Base-by-base conservation (phyloP, 2,888 invertebrate genomes). In the Amphipoea lucens region DNA sequence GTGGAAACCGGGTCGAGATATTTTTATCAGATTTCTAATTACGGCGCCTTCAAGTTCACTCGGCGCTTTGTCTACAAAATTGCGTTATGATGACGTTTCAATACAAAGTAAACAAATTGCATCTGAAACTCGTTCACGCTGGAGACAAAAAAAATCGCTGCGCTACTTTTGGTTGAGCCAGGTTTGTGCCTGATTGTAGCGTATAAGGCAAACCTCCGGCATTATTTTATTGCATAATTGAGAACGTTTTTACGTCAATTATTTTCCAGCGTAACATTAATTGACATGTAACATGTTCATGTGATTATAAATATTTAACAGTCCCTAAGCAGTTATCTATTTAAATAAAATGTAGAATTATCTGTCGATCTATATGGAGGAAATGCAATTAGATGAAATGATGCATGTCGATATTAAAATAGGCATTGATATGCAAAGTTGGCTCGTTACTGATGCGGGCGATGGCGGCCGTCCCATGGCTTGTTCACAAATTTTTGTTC, bases 351-450 rank as follows among this genome's bases (percentile, higher is more conserved):
- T 86, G 86, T 86, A 9, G 82, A 81, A 82, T 78, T 93, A 94
- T 92, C 91, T 89, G 87, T 87, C 87, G 91, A 90, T 88, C 90
- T 87, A 88, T 91, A 93, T 94, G 93, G 93, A 95, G 96, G 95
- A 95, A 96, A 95, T 95, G 95, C 94, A 96, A 96, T 96, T 95
- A 96, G 95, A 96, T 94, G 93, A 94, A 96, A 96, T 96, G 96
- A 95, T 95, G 96, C 96, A 94, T 96, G 96, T 95, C 96, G 94
- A 95, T 95, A 96, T 95, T 95, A 95, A 96, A 96, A 95, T 93
- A 94, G 92, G 87, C 93, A 97, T 96, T 96, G 95, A 96, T 96
- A 97, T 97, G 96, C 94, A 96, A 96, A 96, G 94, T 93, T 89
- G 91, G 82, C 89, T 93, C 93, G 94, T 95, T 95, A 93, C 92